Base-by-base conservation (phyloP, 2,888 invertebrate genomes). In the Megalurothrips usitatus region DNA sequence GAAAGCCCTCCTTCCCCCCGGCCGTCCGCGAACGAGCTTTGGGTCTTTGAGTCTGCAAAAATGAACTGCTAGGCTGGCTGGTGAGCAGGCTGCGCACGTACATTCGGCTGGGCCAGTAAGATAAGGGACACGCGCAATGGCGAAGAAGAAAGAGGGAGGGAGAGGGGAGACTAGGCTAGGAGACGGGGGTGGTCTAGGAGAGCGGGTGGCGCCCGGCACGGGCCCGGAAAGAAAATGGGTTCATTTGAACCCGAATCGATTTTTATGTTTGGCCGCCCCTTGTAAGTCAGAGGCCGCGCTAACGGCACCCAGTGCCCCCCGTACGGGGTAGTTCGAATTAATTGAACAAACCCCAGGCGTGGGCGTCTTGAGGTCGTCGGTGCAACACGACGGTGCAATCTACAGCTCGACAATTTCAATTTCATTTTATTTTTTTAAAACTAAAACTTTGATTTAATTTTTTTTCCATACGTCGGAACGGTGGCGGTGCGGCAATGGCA, bases 181-280 rank as follows among this genome's bases (percentile, higher is more conserved):
- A n/a, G 63, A n/a, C 63, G 63, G 17, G 14, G 63, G 63, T 11
- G 68, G 68, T 23, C 23, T n/a, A 52, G 12, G 17, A 52, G 68
- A 23, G 23, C 68, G 12, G 68, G 68, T 1, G 23, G 26, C 10
- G 68, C 26, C 11, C 58, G 26, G 23, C 68, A 75, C 68, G 68
- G 26, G 68, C 68, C 68, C 68, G 68, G 68, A 75, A 75, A 75
- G 68, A 75, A 26, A 75, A 75, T 75, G 68, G 68, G 23, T 75
- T 75, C 68, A 75, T 75, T 75, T 75, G 12, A 75, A 75, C 68
- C 26, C 68, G 68, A 75, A 75, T 75, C 68, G 68, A 75, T 75
- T 23, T 75, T 68, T 68, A 68, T 68, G 68, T 68, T 12, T 17
- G 68, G 68, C 26, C 12, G 68, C n/a, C 34, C 34, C 6, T 43